Base-by-base conservation (phyloP, 2,113 vertebrate genomes). In the Alethe diademata region DNA sequence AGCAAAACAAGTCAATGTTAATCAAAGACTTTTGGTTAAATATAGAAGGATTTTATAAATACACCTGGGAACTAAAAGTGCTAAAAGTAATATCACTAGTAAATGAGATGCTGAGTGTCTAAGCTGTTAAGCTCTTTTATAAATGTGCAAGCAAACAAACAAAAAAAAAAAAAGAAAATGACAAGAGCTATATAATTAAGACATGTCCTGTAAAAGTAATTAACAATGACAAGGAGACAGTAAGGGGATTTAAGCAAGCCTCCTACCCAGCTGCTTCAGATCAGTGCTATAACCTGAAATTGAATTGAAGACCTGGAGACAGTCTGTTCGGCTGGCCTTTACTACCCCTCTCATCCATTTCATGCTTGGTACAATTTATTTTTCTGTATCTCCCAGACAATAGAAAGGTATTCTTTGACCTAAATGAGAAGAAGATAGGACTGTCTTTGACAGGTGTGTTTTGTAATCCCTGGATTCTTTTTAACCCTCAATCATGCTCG, bases 281-380 rank as follows among this genome's bases (percentile, higher is more conserved):
- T 95, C 88, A 86, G 57, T 95, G 42, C 66, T 57, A 24, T 92
- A 89, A 93, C 71, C 56, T 88, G 93, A 73, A 94, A 92, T 73
- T 91, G 72, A 95, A 92, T 84, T 8, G 16, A 66, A 83, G 74
- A 80, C 76, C 57, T 69, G 28, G 56, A 92, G 67, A 74, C 36
- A n/a, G 33, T 86, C 82, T 80, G 53, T 92, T 93, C 83, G 74
- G 42, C 17, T 92, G 82, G 90, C 78, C 85, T 96, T 85, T 86
- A 58, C 65, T 80, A 28, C 60, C 84, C 28, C n/a, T 93, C 81
- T 92, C 75, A 95, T 94, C 56, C 11, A 31, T 90, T 95, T 82
- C 57, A 29, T 86, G 47, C 93, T 93, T 65, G 83, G 38, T 86
- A 38, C 86, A 92, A 93, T 92, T 97, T 94, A 83, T 92, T 95